Evolutionary conservation across 2,113 vertebrate genomes (phyloP).

Genomic region (Hemiprocne comata): DNA sequence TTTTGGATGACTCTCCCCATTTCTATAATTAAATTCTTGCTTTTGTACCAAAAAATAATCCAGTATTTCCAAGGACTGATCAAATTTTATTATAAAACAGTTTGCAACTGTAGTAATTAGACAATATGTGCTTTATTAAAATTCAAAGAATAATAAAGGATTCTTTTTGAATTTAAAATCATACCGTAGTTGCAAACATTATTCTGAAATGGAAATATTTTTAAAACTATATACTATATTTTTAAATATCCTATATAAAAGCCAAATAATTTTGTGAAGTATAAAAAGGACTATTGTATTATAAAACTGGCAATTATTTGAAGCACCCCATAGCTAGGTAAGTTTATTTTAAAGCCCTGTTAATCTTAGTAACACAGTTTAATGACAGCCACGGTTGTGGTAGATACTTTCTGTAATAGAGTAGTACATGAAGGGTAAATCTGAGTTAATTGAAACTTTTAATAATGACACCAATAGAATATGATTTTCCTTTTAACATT

Average conservation of each 20-base stretch:
- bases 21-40: neutral
- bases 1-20: too few relatives aligned
- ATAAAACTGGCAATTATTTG: neutral
- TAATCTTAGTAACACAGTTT: neutral
- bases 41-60: neutral
- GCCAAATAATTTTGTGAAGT: rapidly evolving
- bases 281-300: neutral
- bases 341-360: neutral
- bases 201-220: neutral
- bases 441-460: neutral
- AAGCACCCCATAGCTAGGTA: neutral
- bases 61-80: neutral
- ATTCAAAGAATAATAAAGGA: neutral
- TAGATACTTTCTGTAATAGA: neutral
- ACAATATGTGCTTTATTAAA: neutral
- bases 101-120: neutral
- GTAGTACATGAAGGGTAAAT: neutral
- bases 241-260: neutral
- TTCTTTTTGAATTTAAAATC: neutral
- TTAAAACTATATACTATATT: neutral
- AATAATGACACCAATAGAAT: neutral
- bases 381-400: neutral
- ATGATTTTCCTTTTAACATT: neutral
- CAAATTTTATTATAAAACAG: neutral
- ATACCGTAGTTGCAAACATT: neutral